Evolutionary conservation across 2,113 vertebrate species (phyloP).

Genomic region (Nothoprocta perdicaria): DNA sequence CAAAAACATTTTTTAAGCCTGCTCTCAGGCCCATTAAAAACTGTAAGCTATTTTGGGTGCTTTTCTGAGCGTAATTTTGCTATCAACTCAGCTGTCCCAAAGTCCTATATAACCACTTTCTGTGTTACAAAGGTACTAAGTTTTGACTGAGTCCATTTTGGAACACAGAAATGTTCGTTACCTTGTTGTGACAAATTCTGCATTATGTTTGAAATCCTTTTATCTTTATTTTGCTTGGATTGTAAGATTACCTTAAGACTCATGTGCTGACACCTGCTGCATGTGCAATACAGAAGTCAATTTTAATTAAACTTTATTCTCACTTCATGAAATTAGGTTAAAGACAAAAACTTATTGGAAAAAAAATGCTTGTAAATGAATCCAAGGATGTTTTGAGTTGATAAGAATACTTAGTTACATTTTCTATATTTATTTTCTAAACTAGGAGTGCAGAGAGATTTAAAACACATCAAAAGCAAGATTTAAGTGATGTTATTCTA

Average conservation of each 20-base stretch:
- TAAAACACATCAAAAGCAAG: neutral
- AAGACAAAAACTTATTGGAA: neutral
- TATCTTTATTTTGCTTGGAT: neutral
- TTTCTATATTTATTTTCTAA: neutral
- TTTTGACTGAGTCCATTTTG: neutral
- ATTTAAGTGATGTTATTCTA: neutral
- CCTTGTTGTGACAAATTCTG: neutral
- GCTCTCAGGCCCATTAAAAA: neutral
- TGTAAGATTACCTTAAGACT: neutral
- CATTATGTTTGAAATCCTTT: neutral
- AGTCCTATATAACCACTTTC: neutral
- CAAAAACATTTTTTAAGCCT: neutral
- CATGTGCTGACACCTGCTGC: neutral
- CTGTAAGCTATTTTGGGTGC: neutral
- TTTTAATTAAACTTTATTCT: neutral
- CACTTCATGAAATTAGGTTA: neutral
- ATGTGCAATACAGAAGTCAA: neutral
- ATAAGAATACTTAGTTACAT: neutral
- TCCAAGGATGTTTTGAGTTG: neutral
- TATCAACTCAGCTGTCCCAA: neutral
- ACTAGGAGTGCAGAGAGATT: neutral
- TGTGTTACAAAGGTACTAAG: neutral
- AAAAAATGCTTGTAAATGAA: neutral
- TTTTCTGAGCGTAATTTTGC: neutral
- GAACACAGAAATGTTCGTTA: neutral